phyloP scores from a whole-genome alignment of 2,888 invertebrate species.

The Leucophenga montana region DNA sequence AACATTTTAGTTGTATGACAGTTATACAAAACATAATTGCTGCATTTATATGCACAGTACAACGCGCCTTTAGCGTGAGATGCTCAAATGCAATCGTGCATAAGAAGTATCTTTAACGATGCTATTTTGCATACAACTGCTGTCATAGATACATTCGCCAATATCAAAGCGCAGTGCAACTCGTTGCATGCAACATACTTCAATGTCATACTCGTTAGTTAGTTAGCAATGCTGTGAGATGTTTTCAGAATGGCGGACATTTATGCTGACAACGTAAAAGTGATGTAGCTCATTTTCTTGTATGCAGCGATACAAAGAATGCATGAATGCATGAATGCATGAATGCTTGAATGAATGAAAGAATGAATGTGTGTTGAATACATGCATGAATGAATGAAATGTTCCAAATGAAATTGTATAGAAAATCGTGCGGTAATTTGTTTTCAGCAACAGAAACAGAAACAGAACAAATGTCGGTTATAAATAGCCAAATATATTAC shows the following conservation, averaged over 20 bases:
- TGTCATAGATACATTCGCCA: neutral
- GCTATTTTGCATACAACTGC: neutral
- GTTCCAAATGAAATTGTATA: constrained; percentile 4
- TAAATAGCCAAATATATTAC: too few relatives aligned
- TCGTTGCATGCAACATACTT: too few relatives aligned
- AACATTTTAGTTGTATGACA: too few relatives aligned
- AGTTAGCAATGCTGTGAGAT: too few relatives aligned
- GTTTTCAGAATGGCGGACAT: too few relatives aligned
- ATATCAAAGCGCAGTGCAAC: too few relatives aligned
- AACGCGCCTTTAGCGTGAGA: neutral
- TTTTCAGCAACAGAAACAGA: too few relatives aligned
- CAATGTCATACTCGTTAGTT: too few relatives aligned
- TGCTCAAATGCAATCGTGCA: neutral
- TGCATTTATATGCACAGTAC: too few relatives aligned
- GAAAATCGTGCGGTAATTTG: constrained; percentile 9
- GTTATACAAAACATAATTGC: too few relatives aligned
- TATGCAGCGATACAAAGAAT: neutral
- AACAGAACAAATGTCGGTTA: too few relatives aligned
- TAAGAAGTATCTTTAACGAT: neutral
- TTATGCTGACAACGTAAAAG: too few relatives aligned
- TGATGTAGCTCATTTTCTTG: neutral
- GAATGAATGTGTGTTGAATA: neutral
- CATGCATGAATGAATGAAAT: neutral
- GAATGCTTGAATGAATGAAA: neutral
- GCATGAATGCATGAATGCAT: neutral